phyloP scores from a whole-genome alignment of 2,797 vertebrate genomes.

The Columba guinea region DNA sequence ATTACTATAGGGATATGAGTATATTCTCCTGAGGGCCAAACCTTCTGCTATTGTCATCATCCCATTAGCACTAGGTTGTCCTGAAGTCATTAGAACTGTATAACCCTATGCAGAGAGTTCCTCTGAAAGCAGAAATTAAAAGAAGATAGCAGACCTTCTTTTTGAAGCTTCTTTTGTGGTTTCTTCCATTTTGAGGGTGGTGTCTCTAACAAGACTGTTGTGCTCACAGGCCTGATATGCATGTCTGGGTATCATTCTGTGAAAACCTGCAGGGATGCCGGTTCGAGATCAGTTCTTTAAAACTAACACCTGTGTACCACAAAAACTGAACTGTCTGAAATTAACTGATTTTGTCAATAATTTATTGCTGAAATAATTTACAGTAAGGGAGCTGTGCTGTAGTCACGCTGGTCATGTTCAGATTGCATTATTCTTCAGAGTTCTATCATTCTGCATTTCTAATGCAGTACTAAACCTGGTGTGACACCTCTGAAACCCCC shows the following conservation, averaged over 20 bases:
- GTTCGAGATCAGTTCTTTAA: neutral
- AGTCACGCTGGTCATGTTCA: neutral
- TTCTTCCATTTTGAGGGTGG: neutral
- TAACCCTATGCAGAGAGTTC: neutral
- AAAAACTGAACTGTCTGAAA: neutral
- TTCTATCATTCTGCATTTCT: neutral
- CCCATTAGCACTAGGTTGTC: neutral
- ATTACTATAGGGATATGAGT: neutral
- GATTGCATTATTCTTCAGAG: neutral
- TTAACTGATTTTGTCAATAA: neutral
- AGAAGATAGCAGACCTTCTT: neutral
- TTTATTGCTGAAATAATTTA: constrained; percentile 8
- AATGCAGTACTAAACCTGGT: neutral
- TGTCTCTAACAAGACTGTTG: neutral
- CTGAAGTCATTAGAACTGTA: neutral
- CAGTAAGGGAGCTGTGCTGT: neutral
- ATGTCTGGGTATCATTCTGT: neutral
- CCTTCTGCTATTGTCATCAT: neutral
- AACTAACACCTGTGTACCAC: neutral
- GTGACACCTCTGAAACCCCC: neutral
- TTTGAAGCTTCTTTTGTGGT: neutral
- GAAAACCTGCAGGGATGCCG: neutral
- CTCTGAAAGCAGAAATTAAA: neutral
- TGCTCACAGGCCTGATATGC: neutral
- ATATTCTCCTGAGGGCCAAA: constrained; percentile 10